phyloP scores from a whole-genome alignment of 2,888 invertebrate species.

The Monoplex corrugatus region DNA sequence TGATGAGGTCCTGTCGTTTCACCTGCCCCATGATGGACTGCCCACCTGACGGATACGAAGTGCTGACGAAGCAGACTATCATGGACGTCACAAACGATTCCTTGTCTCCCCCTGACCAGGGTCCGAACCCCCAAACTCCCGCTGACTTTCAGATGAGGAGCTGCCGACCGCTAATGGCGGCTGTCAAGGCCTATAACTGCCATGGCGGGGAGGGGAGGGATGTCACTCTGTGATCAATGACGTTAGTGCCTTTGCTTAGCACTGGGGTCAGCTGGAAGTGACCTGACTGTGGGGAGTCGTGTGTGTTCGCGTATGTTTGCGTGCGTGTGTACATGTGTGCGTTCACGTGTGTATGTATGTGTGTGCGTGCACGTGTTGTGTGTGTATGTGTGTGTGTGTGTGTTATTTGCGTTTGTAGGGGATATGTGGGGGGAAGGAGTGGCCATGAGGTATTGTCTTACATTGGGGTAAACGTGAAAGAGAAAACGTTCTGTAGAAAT shows the following conservation, averaged over 20 bases:
- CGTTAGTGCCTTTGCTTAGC: not conserved
- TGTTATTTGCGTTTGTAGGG: not conserved
- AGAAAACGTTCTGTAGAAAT: no score
- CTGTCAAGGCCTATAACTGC: slow-evolving; percentile 37
- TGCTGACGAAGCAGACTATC: no score
- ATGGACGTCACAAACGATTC: not conserved
- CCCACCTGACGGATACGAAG: no score
- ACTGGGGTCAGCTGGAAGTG: not conserved
- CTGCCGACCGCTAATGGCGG: slow-evolving; percentile 2
- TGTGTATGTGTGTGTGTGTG: not conserved
- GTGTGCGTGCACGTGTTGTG: no score
- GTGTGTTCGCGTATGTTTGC: slow-evolving; percentile 14
- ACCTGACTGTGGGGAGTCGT: not conserved
- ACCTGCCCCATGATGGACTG: no score
- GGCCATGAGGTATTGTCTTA: no score
- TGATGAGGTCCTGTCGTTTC: no score
- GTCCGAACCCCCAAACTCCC: not conserved
- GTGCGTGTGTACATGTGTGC: not conserved
- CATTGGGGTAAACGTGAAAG: no score
- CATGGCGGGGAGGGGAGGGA: slow-evolving; percentile 19
- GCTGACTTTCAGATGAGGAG: slow-evolving; percentile 4
- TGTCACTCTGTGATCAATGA: slow-evolving; percentile 14
- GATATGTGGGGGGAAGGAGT: no score
- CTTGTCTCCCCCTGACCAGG: not conserved
- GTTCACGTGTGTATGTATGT: not conserved